Percentiles rank a stretch among this genome's conserved stretches.
Conservation (phyloP, 1,140 invertebrate genomes). For the Dufourea novaeangliae region DNA sequence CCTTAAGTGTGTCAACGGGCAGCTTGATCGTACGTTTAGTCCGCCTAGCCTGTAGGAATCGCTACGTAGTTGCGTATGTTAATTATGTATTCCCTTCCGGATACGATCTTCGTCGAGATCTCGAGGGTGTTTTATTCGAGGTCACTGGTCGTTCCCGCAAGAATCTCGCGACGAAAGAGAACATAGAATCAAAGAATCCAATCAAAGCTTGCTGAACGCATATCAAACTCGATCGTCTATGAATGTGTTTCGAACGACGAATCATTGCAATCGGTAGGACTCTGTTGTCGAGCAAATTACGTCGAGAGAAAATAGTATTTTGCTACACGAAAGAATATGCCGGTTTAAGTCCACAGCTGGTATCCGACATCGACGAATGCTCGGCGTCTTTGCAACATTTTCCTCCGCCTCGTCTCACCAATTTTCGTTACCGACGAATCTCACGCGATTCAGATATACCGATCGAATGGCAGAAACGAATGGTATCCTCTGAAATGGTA, state of each 20-base stretch:
- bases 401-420: neutral
- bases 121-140: conserved; percentile 9
- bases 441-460: neutral
- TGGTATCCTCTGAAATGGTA: conserved; percentile 13
- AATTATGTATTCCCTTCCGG: neutral
- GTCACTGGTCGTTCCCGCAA: neutral
- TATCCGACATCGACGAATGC: conserved; percentile 27
- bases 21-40: conserved; percentile 55
- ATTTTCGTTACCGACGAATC: neutral
- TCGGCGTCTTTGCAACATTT: neutral
- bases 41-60: conserved; percentile 42
- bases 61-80: conserved; percentile 49
- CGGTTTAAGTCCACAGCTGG: conserved; percentile 15
- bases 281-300: conserved; percentile 14
- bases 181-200: conserved; percentile 59
- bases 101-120: conserved; percentile 16
- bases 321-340: conserved; percentile 23
- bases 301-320: conserved; percentile 49
- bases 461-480: neutral
- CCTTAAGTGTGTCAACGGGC: conserved; percentile 39
- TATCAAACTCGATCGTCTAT: conserved; percentile 56
- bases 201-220: conserved; percentile 58
- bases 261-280: neutral
- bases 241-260: conserved; percentile 31
- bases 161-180: neutral